These are phyloP conservation scores for Caradrina kadenii DNA, from an alignment of 2,888 invertebrate species.

Conservation along the genomic window DNA sequence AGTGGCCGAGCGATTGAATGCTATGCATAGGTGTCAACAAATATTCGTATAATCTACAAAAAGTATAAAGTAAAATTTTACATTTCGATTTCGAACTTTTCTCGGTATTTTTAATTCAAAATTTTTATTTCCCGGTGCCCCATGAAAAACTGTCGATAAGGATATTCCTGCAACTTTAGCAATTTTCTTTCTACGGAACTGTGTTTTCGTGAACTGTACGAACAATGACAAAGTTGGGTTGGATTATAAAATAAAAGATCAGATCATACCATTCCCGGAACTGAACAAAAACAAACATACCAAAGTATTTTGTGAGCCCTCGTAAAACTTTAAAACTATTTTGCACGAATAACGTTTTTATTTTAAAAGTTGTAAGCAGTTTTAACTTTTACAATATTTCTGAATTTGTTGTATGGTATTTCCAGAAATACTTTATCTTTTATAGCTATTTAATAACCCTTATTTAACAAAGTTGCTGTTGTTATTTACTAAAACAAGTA, in stretches of 20 bases:
- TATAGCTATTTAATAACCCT: slow-evolving; percentile 15
- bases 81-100: slow-evolving; percentile 4
- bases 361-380: slow-evolving; percentile 6
- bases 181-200: slow-evolving; percentile 10
- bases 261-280: slow-evolving; percentile 7
- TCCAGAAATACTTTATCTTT: slow-evolving; percentile 12
- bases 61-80: slow-evolving; percentile 11
- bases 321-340: slow-evolving; percentile 31
- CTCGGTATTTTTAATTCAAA: slow-evolving; percentile 26
- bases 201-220: slow-evolving; percentile 18
- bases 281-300: slow-evolving; percentile 31
- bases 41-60: neutral
- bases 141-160: slow-evolving; percentile 8
- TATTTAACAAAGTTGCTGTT: neutral
- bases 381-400: slow-evolving; percentile 17
- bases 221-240: slow-evolving; percentile 15
- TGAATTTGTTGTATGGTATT: neutral
- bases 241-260: slow-evolving; percentile 24
- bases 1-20: no score
- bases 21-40: no score
- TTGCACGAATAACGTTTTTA: neutral
- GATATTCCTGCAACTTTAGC: slow-evolving; percentile 13
- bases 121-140: slow-evolving; percentile 4
- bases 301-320: slow-evolving; percentile 16
- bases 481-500: slow-evolving; percentile 6